Conservation (phyloP, 1,140 invertebrate species). For the Colletes latitarsis region DNA sequence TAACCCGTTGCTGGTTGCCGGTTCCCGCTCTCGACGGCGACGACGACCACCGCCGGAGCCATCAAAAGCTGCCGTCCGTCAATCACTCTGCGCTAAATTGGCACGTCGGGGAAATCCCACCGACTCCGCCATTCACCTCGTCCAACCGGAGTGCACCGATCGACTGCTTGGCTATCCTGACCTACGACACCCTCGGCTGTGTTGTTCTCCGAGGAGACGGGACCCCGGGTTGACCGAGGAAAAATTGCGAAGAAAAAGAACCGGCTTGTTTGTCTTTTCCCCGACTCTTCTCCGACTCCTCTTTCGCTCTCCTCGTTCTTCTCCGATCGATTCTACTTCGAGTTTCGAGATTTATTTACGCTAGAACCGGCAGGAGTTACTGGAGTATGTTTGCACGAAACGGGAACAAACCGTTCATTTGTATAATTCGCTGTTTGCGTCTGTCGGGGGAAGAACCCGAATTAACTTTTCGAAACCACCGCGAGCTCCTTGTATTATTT, state of each 20-base stretch:
- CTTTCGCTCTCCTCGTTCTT: too few relatives aligned
- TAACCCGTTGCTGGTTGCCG: slow-evolving; percentile 30
- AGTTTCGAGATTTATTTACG: not conserved
- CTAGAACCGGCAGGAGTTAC: not conserved
- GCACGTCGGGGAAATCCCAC: slow-evolving; percentile 35
- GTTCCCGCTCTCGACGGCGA: not conserved
- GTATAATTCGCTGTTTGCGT: slow-evolving; percentile 2
- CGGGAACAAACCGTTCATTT: slow-evolving; percentile 1
- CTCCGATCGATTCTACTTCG: not conserved
- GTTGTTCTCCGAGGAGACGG: not conserved
- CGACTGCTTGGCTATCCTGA: slow-evolving; percentile 25
- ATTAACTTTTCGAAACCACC: not conserved
- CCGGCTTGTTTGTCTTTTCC: slow-evolving; percentile 14
- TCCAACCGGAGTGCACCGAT: not conserved
- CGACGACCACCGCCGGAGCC: slow-evolving; percentile 23
- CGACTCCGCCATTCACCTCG: slow-evolving; percentile 28
- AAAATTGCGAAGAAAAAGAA: slow-evolving; percentile 1
- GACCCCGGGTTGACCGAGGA: not conserved
- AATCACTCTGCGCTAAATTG: slow-evolving; percentile 57
- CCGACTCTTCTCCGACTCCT: not conserved
- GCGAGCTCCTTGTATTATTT: not conserved
- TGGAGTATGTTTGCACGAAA: not conserved
- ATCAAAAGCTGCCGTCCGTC: slow-evolving; percentile 53
- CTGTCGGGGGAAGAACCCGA: too few relatives aligned
- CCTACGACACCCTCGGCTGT: slow-evolving; percentile 42